Percentiles rank a stretch among this genome's conserved stretches.
Conservation (phyloP, 2,888 invertebrate species). For the Caenorhabditis uteleia region DNA sequence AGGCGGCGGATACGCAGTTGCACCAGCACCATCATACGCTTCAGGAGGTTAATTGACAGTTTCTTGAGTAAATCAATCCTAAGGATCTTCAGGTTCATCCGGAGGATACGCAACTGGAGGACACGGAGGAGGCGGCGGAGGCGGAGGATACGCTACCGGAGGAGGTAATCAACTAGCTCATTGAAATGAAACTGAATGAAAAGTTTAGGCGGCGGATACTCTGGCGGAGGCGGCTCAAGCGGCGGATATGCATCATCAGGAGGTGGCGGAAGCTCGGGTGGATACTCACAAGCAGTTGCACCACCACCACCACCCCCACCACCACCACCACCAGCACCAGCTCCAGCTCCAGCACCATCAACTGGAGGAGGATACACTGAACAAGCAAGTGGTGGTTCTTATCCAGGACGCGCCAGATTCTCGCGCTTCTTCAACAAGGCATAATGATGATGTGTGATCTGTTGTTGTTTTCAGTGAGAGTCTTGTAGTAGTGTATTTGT, state of each 20-base stretch:
- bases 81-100: neutral
- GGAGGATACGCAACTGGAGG: slow-evolving; percentile 26
- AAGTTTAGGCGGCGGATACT: slow-evolving; percentile 19
- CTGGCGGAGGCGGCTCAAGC: slow-evolving; percentile 15
- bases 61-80: neutral
- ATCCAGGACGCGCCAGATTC: slow-evolving; percentile 34
- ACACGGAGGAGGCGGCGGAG: slow-evolving; percentile 26
- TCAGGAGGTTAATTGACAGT: slow-evolving; percentile 9
- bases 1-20: slow-evolving; percentile 33
- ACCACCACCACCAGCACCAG: slow-evolving; percentile 39
- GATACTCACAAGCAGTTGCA: slow-evolving; percentile 9
- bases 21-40: slow-evolving; percentile 1
- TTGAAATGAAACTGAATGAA: neutral
- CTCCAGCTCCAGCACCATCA: slow-evolving; percentile 27
- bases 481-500: slow-evolving; percentile 3
- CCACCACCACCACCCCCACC: slow-evolving; percentile 40
- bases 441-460: slow-evolving; percentile 3
- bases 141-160: slow-evolving; percentile 34
- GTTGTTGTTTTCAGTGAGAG: neutral
- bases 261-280: slow-evolving; percentile 7
- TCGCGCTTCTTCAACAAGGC: slow-evolving; percentile 39
- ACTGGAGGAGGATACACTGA: slow-evolving; percentile 36
- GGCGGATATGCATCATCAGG: too few relatives aligned
- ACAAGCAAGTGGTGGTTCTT: slow-evolving; percentile 44
- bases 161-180: slow-evolving; percentile 12